Percentiles rank a stretch among this genome's conserved stretches.
Evolutionary conservation across 2,113 vertebrate species (phyloP).

Genomic region (Oryzias melastigma): DNA sequence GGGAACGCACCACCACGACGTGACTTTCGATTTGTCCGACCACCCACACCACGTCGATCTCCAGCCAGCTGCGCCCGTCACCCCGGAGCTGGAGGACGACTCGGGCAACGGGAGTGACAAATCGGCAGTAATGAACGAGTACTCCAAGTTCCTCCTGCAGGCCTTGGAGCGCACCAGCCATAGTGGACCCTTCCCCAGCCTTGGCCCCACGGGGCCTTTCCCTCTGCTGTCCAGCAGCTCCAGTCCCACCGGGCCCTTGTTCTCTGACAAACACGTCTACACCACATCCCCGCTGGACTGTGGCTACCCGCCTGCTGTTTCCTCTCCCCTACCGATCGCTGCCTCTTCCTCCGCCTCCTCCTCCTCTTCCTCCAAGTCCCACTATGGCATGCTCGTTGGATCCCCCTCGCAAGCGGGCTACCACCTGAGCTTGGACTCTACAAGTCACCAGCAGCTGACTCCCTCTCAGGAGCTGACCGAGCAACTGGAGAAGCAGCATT

Average conservation of each 20-base stretch:
- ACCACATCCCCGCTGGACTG: conserved; percentile 92
- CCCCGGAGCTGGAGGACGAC: conserved; percentile 88
- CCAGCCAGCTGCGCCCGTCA: conserved; percentile 87
- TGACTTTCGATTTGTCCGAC: conserved; percentile 91
- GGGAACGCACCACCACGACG: conserved; percentile 88
- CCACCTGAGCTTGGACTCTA: conserved; percentile 89
- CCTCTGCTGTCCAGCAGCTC: conserved; percentile 86
- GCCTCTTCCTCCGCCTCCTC: conserved; percentile 84
- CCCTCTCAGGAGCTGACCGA: conserved; percentile 98
- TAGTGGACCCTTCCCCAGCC: conserved; percentile 85
- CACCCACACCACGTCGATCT: conserved; percentile 89
- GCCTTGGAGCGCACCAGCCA: conserved; percentile 98
- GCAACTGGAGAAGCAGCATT: conserved; percentile 93
- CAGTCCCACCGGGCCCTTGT: conserved; percentile 89
- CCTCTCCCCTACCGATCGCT: conserved; percentile 90
- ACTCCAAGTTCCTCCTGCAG: conserved; percentile 98
- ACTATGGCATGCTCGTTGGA: conserved; percentile 93
- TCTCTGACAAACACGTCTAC: conserved; percentile 95
- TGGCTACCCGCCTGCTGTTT: conserved; percentile 89
- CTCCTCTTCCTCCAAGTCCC: conserved; percentile 89
- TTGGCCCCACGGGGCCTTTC: conserved; percentile 90
- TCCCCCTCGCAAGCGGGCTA: conserved; percentile 87
- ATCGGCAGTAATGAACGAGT: conserved; percentile 92
- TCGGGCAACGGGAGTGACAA: conserved; percentile 88
- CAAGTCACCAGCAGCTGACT: conserved; percentile 94